These are phyloP conservation scores for Pristionchus japonicus DNA, from an alignment of 2,888 invertebrate species.

Conservation along the genomic window DNA sequence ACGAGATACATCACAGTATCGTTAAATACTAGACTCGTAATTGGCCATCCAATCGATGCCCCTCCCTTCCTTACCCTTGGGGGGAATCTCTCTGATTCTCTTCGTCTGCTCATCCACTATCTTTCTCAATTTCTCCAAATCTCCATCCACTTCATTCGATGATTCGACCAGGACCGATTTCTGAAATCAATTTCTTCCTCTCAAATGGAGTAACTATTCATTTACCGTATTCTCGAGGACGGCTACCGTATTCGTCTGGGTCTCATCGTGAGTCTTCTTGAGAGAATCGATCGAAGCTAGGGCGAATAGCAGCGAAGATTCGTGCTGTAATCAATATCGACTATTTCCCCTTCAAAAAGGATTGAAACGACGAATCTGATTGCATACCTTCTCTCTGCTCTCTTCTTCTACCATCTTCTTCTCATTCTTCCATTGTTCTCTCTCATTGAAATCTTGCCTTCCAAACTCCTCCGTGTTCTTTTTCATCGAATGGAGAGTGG, in stretches of 20 bases:
- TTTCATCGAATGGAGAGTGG: not conserved
- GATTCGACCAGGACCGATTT: not conserved
- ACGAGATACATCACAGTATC: not conserved
- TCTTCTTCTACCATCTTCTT: not conserved
- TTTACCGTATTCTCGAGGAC: not conserved
- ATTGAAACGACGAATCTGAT: not conserved
- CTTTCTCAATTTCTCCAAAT: not conserved
- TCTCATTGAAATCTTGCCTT: not conserved
- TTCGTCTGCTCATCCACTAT: not conserved
- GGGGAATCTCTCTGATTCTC: conserved; percentile 6
- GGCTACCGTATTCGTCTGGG: not conserved
- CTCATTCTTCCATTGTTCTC: not conserved
- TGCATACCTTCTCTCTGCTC: not conserved
- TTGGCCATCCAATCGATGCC: no score
- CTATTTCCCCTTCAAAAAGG: not conserved
- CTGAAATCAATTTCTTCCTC: not conserved
- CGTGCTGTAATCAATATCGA: not conserved
- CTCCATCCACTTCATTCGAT: not conserved
- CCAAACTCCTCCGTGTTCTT: not conserved
- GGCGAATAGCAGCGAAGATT: not conserved
- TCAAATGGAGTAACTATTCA: not conserved
- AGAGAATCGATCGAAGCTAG: not conserved
- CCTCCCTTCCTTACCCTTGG: no score
- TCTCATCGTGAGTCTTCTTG: not conserved
- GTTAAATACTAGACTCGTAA: no score